Evolutionary conservation across 2,888 invertebrate species (phyloP), one percentile per base, ranked within the genome.

Genomic region (Caenorhabditis japonica): DNA sequence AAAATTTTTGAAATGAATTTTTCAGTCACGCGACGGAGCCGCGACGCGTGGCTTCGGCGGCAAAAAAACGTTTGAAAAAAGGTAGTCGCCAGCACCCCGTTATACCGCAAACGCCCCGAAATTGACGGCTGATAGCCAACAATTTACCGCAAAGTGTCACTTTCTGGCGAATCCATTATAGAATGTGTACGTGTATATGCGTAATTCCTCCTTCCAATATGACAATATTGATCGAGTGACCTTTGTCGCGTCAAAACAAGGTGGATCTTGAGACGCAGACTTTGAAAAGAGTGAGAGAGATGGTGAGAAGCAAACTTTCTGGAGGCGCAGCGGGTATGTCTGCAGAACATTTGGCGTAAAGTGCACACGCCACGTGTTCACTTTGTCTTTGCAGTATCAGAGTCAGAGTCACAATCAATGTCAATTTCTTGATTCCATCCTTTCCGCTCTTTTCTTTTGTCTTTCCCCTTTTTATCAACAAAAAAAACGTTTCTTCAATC

Each of bases 331-430:
- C 13, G 34, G 5, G 15, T 21, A 2, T 13, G 30, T 7, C 30
- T 7, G 30, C 15, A 4, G 34, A 21, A 27, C 34, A 66, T 64
- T 44, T 27, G 51, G 19, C 34, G 66, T 56, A 58, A 56, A 68
- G 68, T 68, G 68, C 73, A 73, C 61, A 70, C 51, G 56, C 59
- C 39, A 61, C 52, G 61, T 62, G 68, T 73, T 73, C 73, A 59
- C 17, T 49, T 58, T 68, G 46, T 36, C 19, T 33, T 47, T 47
- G 43, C 27, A 46, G 39, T 30, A n/a, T 34, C 36, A 27, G 17
- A 4, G 21, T 21, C 8, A 27, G 27, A 19, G 30, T 46, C 21
- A 17, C 39, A 17, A 33, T 23, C 38, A 25, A 23, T 43, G 44
- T 41, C 53, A 33, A 38, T 51, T 51, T 36, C 49, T 53, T 39